Percentiles rank a stretch among this genome's conserved stretches.
Conservation (phyloP, 2,888 invertebrate genomes). For the Meta bourneti region DNA sequence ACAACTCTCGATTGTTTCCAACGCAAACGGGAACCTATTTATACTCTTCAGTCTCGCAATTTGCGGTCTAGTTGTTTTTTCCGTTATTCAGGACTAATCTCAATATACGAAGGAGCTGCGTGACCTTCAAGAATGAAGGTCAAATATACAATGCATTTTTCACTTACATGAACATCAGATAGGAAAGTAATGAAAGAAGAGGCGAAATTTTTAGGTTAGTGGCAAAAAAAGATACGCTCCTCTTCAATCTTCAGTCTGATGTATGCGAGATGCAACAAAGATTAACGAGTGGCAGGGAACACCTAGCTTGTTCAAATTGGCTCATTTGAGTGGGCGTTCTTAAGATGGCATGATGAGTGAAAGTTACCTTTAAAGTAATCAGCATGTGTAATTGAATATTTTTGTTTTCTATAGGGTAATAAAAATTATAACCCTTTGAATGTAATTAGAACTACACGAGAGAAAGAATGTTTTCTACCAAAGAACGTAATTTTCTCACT, state of each 20-base stretch:
- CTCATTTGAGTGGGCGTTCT: background rate
- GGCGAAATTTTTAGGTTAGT: constrained; percentile 24
- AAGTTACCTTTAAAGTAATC: too few relatives aligned
- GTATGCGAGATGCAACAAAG: background rate
- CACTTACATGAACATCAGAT: constrained; percentile 26
- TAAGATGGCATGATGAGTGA: too few relatives aligned
- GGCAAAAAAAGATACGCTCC: background rate
- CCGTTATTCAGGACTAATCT: background rate
- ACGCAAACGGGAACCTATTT: constrained; percentile 9
- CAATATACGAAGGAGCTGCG: constrained; percentile 5
- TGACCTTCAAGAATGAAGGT: constrained; percentile 37
- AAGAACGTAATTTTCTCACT: too few relatives aligned
- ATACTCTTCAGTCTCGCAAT: background rate
- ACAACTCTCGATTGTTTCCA: constrained; percentile 9
- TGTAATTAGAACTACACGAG: too few relatives aligned
- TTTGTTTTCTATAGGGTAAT: too few relatives aligned
- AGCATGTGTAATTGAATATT: too few relatives aligned
- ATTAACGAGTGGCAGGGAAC: background rate
- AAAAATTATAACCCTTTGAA: too few relatives aligned
- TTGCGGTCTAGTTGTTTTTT: background rate
- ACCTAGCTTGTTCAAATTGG: background rate
- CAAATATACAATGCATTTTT: constrained; percentile 33
- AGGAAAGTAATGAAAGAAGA: background rate
- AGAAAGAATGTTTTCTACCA: too few relatives aligned
- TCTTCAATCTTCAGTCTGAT: background rate